Evolutionary conservation across 2,888 invertebrate genomes (phyloP), one percentile per base, ranked within the genome.

Genomic region (Pollenia angustigena): DNA sequence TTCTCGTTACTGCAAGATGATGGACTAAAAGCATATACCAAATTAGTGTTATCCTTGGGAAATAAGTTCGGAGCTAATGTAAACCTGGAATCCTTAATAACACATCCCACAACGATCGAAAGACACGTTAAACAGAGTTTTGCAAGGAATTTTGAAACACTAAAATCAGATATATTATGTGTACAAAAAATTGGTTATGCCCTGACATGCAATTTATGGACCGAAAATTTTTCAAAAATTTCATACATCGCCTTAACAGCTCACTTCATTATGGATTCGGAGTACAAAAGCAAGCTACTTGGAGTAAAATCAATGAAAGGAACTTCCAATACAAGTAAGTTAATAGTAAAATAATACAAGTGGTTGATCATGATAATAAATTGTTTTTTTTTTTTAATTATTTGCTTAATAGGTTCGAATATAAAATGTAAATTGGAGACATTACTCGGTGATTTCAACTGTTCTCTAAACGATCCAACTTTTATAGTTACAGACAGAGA

Each of bases 151-250:
- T 78, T 42, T n/a, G 42, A 12, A 16, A 66, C 54, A 42, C 54
- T 76, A 14, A 64, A 76, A 54, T 48, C 64, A 11, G 76, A 76
- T 6, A 83, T 32, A 32, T 32, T 32, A 32, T 32, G 32, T 32
- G 32, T 83, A 84, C 46, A 66, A 72, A 56, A 84, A 64, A 46
- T 84, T 71, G 75, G 85, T 52, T 85, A 80, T 46, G 69, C 69
- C 48, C 80, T 85, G 1, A 80, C 85, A n/a, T 85, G 85, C 71
- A 76, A 85, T n/a, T 32, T 85, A 69, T 85, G 85, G 85, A 54
- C 74, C 4, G 85, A 85, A 79, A 85, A 80, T 64, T 80, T 69
- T 62, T 62, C 81, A 12, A 82, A 82, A 76, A 76, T 76, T 16
- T 76, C 75, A 0, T 80, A 79, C 40, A 74, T 84, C 9, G 84